Evolutionary conservation across 2,113 vertebrate species (phyloP).

Genomic region (Hiodon tergisus): DNA sequence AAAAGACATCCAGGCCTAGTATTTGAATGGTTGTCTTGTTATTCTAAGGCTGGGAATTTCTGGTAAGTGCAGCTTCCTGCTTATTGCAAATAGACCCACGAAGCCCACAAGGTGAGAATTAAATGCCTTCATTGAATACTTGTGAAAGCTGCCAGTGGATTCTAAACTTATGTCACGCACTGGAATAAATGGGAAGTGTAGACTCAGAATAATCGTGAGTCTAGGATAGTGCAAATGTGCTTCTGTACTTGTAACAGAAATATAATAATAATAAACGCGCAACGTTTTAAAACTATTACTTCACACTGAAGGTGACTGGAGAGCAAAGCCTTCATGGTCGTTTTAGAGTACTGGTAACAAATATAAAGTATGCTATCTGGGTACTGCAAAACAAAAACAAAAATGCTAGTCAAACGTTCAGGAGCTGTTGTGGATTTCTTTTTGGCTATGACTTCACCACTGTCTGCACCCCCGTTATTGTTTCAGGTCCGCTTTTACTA

Average conservation of each 20-base stretch:
- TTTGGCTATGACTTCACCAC: neutral
- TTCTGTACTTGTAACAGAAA: slow-evolving; percentile 18
- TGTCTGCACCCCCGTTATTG: neutral
- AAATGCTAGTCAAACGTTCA: neutral
- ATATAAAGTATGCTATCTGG: neutral
- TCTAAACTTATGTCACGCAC: neutral
- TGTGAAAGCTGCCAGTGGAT: neutral
- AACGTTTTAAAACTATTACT: neutral
- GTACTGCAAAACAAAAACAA: neutral
- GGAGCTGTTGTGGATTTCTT: neutral
- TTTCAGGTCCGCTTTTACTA: neutral
- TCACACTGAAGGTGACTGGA: neutral
- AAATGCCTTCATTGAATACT: neutral
- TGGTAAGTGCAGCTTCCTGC: slow-evolving; percentile 9
- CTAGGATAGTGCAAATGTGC: slow-evolving; percentile 45
- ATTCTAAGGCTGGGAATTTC: neutral
- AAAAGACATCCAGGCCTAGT: slow-evolving; percentile 1
- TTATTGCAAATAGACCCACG: neutral
- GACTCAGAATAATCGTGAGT: slow-evolving; percentile 21
- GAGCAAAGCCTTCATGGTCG: neutral
- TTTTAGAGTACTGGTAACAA: slow-evolving; percentile 3
- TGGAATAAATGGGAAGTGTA: slow-evolving; percentile 18
- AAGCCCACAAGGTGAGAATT: neutral
- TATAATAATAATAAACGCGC: slow-evolving; percentile 1
- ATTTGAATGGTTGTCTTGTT: neutral